Conservation (phyloP, 2,797 vertebrate genomes). For the Phalanger gymnotis region DNA sequence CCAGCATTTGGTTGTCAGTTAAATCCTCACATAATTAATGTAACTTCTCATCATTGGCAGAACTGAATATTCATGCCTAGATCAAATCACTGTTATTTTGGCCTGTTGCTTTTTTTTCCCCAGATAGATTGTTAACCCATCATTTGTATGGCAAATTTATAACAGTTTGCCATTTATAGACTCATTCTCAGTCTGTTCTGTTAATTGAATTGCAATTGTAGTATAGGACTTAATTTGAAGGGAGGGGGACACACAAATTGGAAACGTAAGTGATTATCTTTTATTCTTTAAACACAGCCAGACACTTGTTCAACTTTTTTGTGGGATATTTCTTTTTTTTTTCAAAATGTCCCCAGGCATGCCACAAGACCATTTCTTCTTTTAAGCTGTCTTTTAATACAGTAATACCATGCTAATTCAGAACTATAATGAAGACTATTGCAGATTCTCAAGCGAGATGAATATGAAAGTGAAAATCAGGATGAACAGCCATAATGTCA, state of each 20-base stretch:
- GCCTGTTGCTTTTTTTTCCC: constrained; percentile 36
- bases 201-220: constrained; percentile 56
- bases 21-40: constrained; percentile 69
- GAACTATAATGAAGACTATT: constrained; percentile 33
- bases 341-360: constrained; percentile 7
- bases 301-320: background rate
- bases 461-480: background rate
- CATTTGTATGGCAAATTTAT: constrained; percentile 65
- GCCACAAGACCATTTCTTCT: constrained; percentile 19
- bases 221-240: constrained; percentile 31
- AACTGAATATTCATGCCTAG: constrained; percentile 74
- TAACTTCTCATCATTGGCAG: constrained; percentile 70
- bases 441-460: constrained; percentile 31
- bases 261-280: constrained; percentile 30
- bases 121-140: constrained; percentile 51
- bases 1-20: constrained; percentile 66
- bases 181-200: constrained; percentile 50
- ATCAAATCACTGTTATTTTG: constrained; percentile 76
- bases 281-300: constrained; percentile 26
- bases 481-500: constrained; percentile 26
- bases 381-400: constrained; percentile 27
- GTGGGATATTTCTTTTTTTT: constrained; percentile 16
- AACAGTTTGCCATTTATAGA: constrained; percentile 64
- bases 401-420: constrained; percentile 36
- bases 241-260: constrained; percentile 39